Percentiles rank a stretch among this genome's conserved stretches.
phyloP scores from a whole-genome alignment of 2,888 invertebrate species.

The Perizoma flavofasciatum region DNA sequence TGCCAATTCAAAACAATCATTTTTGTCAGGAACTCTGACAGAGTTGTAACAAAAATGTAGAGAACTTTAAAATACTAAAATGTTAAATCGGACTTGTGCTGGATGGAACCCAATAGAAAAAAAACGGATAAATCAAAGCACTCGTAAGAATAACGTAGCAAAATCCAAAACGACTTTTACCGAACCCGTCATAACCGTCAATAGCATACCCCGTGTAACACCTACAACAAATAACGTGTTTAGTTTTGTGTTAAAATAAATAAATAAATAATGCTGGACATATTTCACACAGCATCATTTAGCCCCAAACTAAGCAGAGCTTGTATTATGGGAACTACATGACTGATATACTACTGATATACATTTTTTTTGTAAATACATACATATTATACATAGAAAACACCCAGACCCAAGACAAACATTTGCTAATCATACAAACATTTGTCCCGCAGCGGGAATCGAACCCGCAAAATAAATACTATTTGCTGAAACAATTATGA shows the following conservation, averaged over 20 bases:
- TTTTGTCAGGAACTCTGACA: neutral
- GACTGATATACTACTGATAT: no score
- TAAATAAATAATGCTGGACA: no score
- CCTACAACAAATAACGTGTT: slow-evolving; percentile 37
- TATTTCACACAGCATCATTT: no score
- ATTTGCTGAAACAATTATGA: neutral
- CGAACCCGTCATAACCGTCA: slow-evolving; percentile 9
- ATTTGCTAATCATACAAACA: no score
- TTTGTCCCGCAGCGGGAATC: no score
- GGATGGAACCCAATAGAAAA: neutral
- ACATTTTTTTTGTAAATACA: no score
- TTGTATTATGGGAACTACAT: no score
- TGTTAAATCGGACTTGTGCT: neutral
- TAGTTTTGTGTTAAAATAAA: slow-evolving; percentile 3
- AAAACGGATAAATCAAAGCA: slow-evolving; percentile 3
- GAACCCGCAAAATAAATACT: neutral
- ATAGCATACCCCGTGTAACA: slow-evolving; percentile 39
- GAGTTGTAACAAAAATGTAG: neutral
- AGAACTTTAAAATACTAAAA: neutral
- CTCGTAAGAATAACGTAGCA: neutral
- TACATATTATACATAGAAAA: no score
- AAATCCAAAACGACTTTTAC: slow-evolving; percentile 28
- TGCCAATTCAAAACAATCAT: slow-evolving; percentile 8
- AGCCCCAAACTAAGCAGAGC: no score
- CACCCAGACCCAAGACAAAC: no score